A percentile compares a stretch with the other conserved stretches of the same genome.
These are phyloP conservation scores for Oxytorus armatus DNA, from an alignment of 2,888 invertebrate species.

Conservation along the genomic window DNA sequence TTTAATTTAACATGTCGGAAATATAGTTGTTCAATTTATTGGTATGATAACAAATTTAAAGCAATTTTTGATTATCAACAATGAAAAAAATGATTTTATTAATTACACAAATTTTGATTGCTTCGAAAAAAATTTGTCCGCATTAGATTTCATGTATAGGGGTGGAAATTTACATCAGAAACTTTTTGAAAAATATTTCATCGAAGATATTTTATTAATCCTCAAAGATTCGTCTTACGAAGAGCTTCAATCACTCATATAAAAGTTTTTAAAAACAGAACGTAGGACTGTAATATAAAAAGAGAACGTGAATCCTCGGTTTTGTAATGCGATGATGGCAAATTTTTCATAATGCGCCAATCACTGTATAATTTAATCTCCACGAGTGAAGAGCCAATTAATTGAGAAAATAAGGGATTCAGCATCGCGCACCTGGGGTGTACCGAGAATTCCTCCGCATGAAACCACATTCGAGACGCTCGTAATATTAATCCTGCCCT, in stretches of 20 bases:
- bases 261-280: too few species aligned
- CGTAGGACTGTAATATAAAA: background rate
- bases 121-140: too few species aligned
- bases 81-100: too few species aligned
- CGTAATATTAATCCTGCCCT: slow-evolving; percentile 36
- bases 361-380: slow-evolving; percentile 14
- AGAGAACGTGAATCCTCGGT: background rate
- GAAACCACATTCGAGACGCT: slow-evolving; percentile 30
- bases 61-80: too few species aligned
- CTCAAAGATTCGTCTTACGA: too few species aligned
- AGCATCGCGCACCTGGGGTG: slow-evolving; percentile 29
- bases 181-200: too few species aligned
- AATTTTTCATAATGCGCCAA: slow-evolving; percentile 2
- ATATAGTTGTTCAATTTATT: background rate
- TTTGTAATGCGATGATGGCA: background rate
- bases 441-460: slow-evolving; percentile 17
- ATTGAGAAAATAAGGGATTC: slow-evolving; percentile 33
- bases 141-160: too few species aligned
- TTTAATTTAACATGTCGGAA: background rate
- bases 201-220: too few species aligned
- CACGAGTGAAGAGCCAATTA: slow-evolving; percentile 27
- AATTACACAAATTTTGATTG: too few species aligned
- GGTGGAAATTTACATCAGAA: too few species aligned
- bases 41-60: background rate
- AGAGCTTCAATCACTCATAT: too few species aligned